phyloP scores from a whole-genome alignment of 2,797 vertebrate species.

The Trematomus bernacchii region DNA sequence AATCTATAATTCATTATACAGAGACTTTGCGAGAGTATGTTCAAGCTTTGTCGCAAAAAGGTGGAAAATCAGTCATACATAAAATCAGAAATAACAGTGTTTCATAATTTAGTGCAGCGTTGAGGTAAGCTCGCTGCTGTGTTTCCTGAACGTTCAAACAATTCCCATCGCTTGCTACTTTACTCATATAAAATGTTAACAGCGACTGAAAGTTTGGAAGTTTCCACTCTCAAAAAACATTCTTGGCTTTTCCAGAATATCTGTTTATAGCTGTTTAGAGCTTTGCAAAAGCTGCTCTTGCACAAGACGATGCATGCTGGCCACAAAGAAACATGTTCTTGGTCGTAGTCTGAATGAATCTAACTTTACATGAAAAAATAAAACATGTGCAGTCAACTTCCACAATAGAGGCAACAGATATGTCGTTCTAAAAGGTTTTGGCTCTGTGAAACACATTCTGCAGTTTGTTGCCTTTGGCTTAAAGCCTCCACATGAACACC shows the following conservation, averaged over 20 bases:
- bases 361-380: not conserved
- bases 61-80: constrained; percentile 28
- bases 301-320: constrained; percentile 22
- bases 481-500: constrained; percentile 36
- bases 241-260: constrained; percentile 21
- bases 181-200: constrained; percentile 38
- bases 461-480: constrained; percentile 34
- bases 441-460: constrained; percentile 11
- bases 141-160: constrained; percentile 42
- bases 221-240: constrained; percentile 39
- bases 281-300: not conserved
- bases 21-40: not conserved
- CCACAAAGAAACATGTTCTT: constrained; percentile 14
- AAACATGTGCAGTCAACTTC: not conserved
- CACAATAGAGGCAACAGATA: constrained; percentile 10
- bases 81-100: constrained; percentile 16
- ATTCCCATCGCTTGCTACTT: constrained; percentile 30
- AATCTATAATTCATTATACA: not conserved
- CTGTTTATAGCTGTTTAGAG: too few relatives aligned
- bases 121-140: constrained; percentile 16
- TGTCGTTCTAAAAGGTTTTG: constrained; percentile 12
- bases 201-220: constrained; percentile 16
- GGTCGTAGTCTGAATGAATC: not conserved
- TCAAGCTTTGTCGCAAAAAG: not conserved
- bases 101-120: constrained; percentile 39